Percentiles rank a stretch among this genome's conserved stretches.
Conservation (phyloP, 2,797 vertebrate species). For the Rhinella marina region DNA sequence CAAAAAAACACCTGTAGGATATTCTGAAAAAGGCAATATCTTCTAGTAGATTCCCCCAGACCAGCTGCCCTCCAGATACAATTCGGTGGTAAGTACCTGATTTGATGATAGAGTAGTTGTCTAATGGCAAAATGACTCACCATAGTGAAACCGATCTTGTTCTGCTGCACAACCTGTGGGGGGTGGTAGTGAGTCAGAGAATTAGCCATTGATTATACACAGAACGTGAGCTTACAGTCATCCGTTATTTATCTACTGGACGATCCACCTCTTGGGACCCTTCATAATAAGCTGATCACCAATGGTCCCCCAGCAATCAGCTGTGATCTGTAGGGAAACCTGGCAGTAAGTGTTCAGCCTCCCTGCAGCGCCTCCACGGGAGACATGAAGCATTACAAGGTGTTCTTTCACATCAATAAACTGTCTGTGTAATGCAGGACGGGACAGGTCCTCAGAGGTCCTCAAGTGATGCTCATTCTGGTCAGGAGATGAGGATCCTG, state of each 20-base stretch:
- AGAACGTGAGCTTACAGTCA: neutral
- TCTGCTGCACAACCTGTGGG: conserved; percentile 2
- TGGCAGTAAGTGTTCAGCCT: neutral
- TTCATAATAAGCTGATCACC: no score
- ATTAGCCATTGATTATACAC: neutral
- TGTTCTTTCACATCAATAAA: neutral
- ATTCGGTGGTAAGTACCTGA: neutral
- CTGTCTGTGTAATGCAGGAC: no score
- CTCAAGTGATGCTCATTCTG: no score
- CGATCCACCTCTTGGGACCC: no score
- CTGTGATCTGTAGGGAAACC: neutral
- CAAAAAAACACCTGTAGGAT: no score
- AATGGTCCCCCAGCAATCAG: no score
- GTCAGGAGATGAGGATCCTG: no score
- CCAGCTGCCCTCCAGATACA: no score
- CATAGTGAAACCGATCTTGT: conserved; percentile 36
- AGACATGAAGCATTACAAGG: neutral
- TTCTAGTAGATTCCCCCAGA: no score
- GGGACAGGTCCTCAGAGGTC: no score
- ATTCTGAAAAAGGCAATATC: no score
- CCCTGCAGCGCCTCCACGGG: neutral
- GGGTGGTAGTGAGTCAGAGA: neutral
- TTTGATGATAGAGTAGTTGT: neutral
- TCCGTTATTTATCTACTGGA: neutral
- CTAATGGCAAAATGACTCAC: conserved; percentile 5